Evolutionary conservation across 1,140 invertebrate species (phyloP), one percentile per base, ranked within the genome.

Genomic region (Leguminivora glycinivorella): DNA sequence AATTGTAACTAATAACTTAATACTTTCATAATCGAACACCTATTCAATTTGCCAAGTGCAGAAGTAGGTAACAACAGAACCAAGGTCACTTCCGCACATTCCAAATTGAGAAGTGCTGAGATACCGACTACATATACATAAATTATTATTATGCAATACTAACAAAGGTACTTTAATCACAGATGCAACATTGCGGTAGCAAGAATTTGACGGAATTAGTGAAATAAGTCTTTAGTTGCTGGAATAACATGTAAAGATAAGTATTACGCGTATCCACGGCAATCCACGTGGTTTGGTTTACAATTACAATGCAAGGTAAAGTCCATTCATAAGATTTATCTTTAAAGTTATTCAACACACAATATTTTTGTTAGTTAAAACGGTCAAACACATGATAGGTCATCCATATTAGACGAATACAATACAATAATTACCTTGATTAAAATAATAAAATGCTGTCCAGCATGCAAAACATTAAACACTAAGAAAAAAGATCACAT

Each of bases 161-260:
- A 75, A 63, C 58, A 73, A 74, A 77, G 73, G 74, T 78, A 76
- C 73, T 75, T 70, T 81, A 87, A 88, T 88, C 86, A 88, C 85
- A 88, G 85, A 83, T 81, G 80, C 75, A 83, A 79, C 81, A 80
- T 79, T 72, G 76, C 75, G 73, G 70, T 80, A 83, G 83, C 83
- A 85, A 85, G 83, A 81, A 72, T 67, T 69, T 60, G 71, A 26
- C 70, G 40, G 67, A 52, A 56, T 34, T 56, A 24, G 56, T 24
- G 52, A 38, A 22, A 4, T n/a, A 63, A 26, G 26, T 29, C 25
- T 29, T 19, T 63, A 43, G 9, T 17, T 34, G 58, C 58, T 70
- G 67, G 26, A 76, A 78, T 76, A 78, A 77, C 68, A 71, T 67
- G 72, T 79, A 76, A 82, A 79, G 75, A 82, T 72, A 71, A 83